Percentiles rank a stretch among this genome's conserved stretches.
Conservation (phyloP, 2,113 vertebrate genomes). For the Sapajus apella region DNA sequence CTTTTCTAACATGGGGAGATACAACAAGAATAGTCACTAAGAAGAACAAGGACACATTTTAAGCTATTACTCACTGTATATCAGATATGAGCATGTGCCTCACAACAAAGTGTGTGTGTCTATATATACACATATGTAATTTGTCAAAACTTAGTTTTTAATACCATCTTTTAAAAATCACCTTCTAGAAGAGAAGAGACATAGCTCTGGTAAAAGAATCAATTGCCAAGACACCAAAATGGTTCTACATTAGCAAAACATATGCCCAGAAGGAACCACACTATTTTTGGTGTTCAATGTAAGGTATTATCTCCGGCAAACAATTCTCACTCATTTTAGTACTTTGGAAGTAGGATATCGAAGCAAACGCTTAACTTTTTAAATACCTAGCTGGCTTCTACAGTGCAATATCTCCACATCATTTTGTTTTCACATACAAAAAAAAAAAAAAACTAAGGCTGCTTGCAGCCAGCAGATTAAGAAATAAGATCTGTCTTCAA, state of each 20-base stretch:
- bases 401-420: background rate
- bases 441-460: slow-evolving; percentile 25
- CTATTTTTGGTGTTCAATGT: background rate
- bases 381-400: background rate
- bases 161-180: slow-evolving; percentile 42
- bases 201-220: background rate
- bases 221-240: background rate
- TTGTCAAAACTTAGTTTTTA: slow-evolving; percentile 34
- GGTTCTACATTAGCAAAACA: background rate
- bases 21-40: slow-evolving; percentile 11
- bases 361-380: background rate
- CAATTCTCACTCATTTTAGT: background rate
- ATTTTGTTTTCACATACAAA: slow-evolving; percentile 2
- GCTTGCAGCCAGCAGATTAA: background rate
- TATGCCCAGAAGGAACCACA: background rate
- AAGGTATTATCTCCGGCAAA: background rate
- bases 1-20: background rate
- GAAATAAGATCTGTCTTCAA: background rate
- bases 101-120: background rate
- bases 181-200: background rate
- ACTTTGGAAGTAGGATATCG: background rate
- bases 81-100: background rate
- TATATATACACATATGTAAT: background rate
- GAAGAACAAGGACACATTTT: background rate
- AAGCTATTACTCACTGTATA: background rate